phyloP scores from a whole-genome alignment of 2,113 vertebrate species.

The Bubo scandiacus region DNA sequence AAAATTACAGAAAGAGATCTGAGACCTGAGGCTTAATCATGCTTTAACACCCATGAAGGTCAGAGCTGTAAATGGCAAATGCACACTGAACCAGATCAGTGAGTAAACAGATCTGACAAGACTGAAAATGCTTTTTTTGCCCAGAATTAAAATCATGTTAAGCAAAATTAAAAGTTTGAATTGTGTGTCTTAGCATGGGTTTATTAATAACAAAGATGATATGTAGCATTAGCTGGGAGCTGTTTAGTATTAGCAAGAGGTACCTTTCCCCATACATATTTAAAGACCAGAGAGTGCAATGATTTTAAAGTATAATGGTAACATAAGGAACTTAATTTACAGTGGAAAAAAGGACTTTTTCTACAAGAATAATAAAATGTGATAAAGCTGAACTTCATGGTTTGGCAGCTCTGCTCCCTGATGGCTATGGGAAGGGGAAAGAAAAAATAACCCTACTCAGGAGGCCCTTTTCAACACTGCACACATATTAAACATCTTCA shows the following conservation, averaged over 20 bases:
- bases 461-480: constrained; percentile 17
- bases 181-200: neutral
- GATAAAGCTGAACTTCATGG: constrained; percentile 48
- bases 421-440: neutral
- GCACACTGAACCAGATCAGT: neutral
- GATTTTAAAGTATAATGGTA: constrained; percentile 70
- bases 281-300: neutral
- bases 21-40: neutral
- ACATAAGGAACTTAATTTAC: constrained; percentile 55
- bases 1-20: neutral
- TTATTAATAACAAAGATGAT: neutral
- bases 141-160: neutral
- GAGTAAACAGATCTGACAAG: neutral
- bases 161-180: neutral
- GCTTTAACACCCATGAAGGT: neutral
- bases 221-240: neutral
- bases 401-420: constrained; percentile 5
- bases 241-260: neutral
- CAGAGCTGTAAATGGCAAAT: neutral
- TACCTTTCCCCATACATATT: constrained; percentile 34
- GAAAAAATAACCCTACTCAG: constrained; percentile 21
- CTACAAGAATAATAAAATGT: constrained; percentile 61
- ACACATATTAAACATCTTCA: neutral
- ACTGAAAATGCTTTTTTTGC: neutral
- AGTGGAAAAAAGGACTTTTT: constrained; percentile 17